These are phyloP conservation scores for Tapera naevia DNA, from an alignment of 2,797 vertebrate genomes.

Conservation along the genomic window DNA sequence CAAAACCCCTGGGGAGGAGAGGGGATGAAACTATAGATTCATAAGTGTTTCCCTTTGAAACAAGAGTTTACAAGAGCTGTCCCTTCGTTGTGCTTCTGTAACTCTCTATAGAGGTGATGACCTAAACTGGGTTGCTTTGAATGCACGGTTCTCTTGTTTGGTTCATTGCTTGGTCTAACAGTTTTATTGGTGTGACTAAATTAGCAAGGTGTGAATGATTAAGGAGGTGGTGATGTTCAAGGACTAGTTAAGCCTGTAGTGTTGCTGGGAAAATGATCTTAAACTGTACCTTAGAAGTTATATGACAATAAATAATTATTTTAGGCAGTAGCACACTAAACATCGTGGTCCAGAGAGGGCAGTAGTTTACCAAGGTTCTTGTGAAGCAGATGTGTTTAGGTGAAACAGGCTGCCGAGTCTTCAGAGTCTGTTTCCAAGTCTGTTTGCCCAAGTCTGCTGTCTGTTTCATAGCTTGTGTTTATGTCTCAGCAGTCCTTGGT, in stretches of 20 bases:
- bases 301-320: background rate
- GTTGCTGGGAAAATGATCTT: background rate
- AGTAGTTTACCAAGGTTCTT: background rate
- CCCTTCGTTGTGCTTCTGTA: background rate
- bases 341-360: background rate
- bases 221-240: background rate
- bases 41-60: background rate
- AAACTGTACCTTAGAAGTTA: background rate
- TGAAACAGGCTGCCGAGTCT: background rate
- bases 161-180: background rate
- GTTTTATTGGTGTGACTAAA: background rate
- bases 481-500: background rate
- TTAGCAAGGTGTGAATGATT: background rate
- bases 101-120: background rate
- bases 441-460: background rate
- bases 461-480: background rate
- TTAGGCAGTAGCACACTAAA: background rate
- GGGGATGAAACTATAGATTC: background rate
- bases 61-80: background rate
- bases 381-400: background rate
- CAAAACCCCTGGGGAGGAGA: background rate
- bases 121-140: background rate
- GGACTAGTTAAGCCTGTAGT: background rate
- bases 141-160: rapidly evolving
- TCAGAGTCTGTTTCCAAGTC: no score